Evolutionary conservation across 2,888 invertebrate species (phyloP), one percentile per base, ranked within the genome.

Genomic region (Pantelozetes paolii): DNA sequence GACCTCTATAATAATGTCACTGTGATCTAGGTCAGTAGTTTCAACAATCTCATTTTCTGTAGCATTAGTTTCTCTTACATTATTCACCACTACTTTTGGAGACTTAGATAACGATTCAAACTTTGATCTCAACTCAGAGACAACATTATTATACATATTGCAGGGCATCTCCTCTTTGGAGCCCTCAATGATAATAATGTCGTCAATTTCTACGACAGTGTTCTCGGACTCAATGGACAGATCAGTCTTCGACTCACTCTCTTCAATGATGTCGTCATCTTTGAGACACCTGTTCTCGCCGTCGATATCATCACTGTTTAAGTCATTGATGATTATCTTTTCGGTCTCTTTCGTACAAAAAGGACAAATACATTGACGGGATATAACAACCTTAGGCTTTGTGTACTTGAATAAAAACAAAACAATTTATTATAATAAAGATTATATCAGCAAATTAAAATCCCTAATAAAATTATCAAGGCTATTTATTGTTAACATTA

Each of bases 281-380:
- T 40, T 23, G 1, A 8, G 1, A 32, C 62, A 32, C 28, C 3
- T 3, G 13, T 36, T 62, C 5, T 2, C 2, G 5, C 13, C 62
- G 11, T 36, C 1, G 1, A 18, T 36, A n/a, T 26, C 23, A 2
- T 30, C 18, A 3, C 1, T 9, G 13, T 62, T 30, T 11, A 8
- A 11, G n/a, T 67, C 40, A 13, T 67, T 40, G 13, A 67, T 67
- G 6, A 67, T 40, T 1, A 67, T 36, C n/a, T 67, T 67, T 3
- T 67, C 40, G 1, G 67, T 18, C 13, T 67, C 67, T 67, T 20
- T 40, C 67, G 67, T 67, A 67, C 67, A 67, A 40, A 67, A 67
- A 1, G 67, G 67, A 67, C 67, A 67, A 67, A 67, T 67, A 13
- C 67, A 67, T 42, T 67, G 67, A 23, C 67, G 67, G 2, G 67